Percentiles rank a stretch among this genome's conserved stretches.
Evolutionary conservation across 2,113 vertebrate genomes (phyloP).

Genomic region (Eretmochelys imbricata): DNA sequence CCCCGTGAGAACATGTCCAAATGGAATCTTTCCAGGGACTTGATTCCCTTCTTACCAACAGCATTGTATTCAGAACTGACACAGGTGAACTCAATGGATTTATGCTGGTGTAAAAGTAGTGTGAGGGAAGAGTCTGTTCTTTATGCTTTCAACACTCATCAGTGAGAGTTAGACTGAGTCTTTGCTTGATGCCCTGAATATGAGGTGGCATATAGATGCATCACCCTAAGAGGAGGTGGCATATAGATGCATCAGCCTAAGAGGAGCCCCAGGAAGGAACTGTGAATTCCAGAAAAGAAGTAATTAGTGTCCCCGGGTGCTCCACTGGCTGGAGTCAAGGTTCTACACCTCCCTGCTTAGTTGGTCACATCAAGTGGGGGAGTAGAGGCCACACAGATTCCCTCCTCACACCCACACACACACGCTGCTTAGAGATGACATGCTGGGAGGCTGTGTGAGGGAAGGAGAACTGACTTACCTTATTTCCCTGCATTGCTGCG

Average conservation of each 20-base stretch:
- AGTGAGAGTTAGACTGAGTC: neutral
- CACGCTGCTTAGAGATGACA: neutral
- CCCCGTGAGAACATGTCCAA: neutral
- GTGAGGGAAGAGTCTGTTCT: neutral
- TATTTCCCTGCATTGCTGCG: neutral
- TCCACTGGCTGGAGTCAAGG: neutral
- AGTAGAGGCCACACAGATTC: neutral
- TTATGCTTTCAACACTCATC: neutral
- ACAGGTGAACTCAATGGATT: constrained; percentile 16
- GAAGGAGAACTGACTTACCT: rapidly evolving
- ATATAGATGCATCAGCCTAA: neutral
- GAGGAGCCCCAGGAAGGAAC: neutral
- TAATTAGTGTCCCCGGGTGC: neutral
- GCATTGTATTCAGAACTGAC: neutral
- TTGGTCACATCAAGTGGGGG: neutral
- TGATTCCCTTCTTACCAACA: neutral
- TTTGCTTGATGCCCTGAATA: neutral
- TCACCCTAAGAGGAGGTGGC: neutral
- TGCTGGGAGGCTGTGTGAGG: neutral
- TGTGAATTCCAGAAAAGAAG: neutral
- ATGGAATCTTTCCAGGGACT: neutral
- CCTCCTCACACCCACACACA: neutral
- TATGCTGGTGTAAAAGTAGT: neutral
- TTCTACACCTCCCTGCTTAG: neutral
- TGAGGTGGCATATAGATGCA: neutral